These are phyloP conservation scores for Sardina pilchardus DNA, from an alignment of 2,113 vertebrate species.

Conservation along the genomic window DNA sequence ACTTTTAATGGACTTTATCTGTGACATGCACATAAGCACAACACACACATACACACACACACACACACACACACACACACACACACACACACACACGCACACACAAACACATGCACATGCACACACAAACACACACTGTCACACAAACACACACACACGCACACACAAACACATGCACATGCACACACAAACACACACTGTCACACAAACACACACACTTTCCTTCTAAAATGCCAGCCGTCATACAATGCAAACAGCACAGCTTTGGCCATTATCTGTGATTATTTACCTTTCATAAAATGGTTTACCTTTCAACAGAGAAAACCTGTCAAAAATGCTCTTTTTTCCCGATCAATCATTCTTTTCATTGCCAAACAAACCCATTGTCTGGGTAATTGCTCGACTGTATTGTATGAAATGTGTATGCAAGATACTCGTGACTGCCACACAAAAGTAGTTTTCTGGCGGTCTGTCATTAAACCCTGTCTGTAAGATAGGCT, in stretches of 20 bases:
- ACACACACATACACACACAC: neutral
- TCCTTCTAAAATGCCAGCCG: constrained; percentile 2
- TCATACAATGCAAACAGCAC: neutral
- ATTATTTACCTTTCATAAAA: neutral
- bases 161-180: neutral
- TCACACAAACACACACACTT: neutral
- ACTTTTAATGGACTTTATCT: neutral
- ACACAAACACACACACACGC: neutral
- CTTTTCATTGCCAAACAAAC: neutral
- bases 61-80: neutral
- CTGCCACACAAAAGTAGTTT: neutral
- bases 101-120: neutral
- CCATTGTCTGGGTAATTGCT: constrained; percentile 7
- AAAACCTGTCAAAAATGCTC: neutral
- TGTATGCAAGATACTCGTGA: neutral
- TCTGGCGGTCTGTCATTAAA: neutral
- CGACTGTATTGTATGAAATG: neutral
- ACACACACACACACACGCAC: neutral
- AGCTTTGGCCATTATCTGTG: neutral
- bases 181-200: neutral
- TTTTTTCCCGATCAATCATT: neutral
- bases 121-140: neutral
- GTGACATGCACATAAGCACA: neutral
- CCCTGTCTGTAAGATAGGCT: neutral
- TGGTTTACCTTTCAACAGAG: neutral